A percentile compares a stretch with the other conserved stretches of the same genome.
Evolutionary conservation across 2,797 vertebrate species (phyloP).

Genomic region (Parambassis ranga): DNA sequence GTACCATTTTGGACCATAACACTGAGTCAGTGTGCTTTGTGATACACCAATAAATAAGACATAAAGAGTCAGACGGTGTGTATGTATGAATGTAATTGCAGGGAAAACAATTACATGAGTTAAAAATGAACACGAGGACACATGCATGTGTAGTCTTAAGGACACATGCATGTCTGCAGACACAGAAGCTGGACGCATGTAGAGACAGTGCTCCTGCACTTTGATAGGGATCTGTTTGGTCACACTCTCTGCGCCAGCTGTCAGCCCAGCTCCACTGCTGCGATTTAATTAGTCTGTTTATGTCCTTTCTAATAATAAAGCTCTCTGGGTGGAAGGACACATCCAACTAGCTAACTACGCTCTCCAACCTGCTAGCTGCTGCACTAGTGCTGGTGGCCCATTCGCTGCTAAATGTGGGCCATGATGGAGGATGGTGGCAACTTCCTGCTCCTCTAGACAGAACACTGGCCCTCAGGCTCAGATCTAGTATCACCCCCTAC

Average conservation of each 20-base stretch:
- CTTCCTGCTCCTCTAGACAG: slow-evolving; percentile 72
- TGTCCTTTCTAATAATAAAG: slow-evolving; percentile 99
- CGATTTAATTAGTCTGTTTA: slow-evolving; percentile 99
- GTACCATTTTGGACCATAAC: slow-evolving; percentile 68
- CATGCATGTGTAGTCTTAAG: not conserved
- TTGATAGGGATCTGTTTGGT: slow-evolving; percentile 99
- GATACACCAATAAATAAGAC: slow-evolving; percentile 51
- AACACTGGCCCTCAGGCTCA: slow-evolving; percentile 72
- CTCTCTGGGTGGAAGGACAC: slow-evolving; percentile 98
- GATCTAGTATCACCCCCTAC: slow-evolving; percentile 75
- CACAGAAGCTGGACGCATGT: slow-evolving; percentile 38
- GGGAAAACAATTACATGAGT: slow-evolving; percentile 32
- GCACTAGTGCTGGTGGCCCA: slow-evolving; percentile 81
- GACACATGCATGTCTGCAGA: slow-evolving; percentile 15
- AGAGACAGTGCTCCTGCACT: slow-evolving; percentile 86
- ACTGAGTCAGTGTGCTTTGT: slow-evolving; percentile 42
- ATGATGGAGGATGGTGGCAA: slow-evolving; percentile 84
- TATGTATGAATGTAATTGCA: slow-evolving; percentile 35
- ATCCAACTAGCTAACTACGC: slow-evolving; percentile 83
- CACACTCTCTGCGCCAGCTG: slow-evolving; percentile 99
- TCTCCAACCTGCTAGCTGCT: slow-evolving; percentile 77
- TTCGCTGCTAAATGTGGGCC: slow-evolving; percentile 90
- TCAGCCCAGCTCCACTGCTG: slow-evolving; percentile 98
- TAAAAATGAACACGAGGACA: slow-evolving; percentile 12
- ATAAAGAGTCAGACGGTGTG: slow-evolving; percentile 41